Conservation (phyloP, 23 tunicate species). For the Phallusia fumigata region DNA sequence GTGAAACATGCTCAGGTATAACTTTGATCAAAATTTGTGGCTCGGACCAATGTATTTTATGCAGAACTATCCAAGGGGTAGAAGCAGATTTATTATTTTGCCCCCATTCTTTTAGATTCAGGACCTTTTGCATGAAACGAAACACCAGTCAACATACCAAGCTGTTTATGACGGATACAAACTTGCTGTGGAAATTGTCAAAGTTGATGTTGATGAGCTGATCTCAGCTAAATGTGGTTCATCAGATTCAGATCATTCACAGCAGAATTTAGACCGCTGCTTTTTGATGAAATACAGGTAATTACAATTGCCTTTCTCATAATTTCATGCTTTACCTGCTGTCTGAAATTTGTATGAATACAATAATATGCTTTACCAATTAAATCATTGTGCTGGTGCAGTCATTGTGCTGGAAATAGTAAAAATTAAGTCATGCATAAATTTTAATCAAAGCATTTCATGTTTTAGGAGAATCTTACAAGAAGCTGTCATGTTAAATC, state of each 20-base stretch:
- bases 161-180: slow-evolving; percentile 24
- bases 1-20: slow-evolving; percentile 26
- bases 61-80: no score
- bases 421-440: no score
- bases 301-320: no score
- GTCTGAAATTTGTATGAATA: no score
- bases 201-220: slow-evolving; percentile 60
- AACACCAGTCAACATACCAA: slow-evolving; percentile 25
- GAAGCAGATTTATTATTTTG: no score
- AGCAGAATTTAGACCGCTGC: slow-evolving; percentile 56
- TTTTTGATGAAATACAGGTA: slow-evolving; percentile 67
- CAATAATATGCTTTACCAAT: no score
- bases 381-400: no score
- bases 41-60: no score
- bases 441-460: background rate
- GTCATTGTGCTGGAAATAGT: no score
- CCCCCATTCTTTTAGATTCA: background rate
- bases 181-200: slow-evolving; percentile 48
- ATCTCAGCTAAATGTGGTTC: slow-evolving; percentile 81
- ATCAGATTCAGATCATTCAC: slow-evolving; percentile 62
- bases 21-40: background rate
- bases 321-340: no score
- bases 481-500: slow-evolving; percentile 50
- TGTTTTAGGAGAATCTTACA: slow-evolving; percentile 42
- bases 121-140: slow-evolving; percentile 36